A percentile compares a stretch with the other conserved stretches of the same genome.
Evolutionary conservation across 2,113 vertebrate genomes (phyloP).

Genomic region (Anarhynchus alexandrinus): DNA sequence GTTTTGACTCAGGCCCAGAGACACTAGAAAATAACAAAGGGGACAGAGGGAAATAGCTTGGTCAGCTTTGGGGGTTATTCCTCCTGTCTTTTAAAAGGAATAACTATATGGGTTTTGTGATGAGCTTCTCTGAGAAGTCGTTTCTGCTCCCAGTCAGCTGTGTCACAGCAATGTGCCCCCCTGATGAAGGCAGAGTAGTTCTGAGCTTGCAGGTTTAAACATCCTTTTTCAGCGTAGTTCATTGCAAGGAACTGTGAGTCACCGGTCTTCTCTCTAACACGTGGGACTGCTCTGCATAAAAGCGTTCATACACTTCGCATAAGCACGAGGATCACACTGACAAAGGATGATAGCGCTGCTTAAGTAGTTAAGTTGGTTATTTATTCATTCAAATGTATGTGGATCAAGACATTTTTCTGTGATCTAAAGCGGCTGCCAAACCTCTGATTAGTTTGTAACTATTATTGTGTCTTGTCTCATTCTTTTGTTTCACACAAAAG

Average conservation of each 20-base stretch:
- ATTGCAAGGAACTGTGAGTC: background rate
- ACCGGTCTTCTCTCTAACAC: background rate
- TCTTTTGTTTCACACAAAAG: background rate
- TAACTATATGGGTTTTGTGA: background rate
- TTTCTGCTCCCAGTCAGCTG: background rate
- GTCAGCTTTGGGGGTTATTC: background rate
- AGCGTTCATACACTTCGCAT: background rate
- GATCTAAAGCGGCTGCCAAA: background rate
- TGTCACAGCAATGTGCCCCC: background rate
- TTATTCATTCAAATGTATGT: background rate
- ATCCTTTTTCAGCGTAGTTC: background rate
- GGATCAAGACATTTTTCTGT: background rate
- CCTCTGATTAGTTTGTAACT: background rate
- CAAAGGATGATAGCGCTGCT: background rate
- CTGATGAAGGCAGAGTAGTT: background rate
- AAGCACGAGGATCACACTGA: background rate
- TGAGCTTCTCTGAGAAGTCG: background rate
- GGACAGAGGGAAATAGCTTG: background rate
- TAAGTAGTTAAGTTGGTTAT: background rate
- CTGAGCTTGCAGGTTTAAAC: background rate
- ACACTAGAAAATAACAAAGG: background rate
- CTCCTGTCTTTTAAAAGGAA: background rate
- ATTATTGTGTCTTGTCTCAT: background rate
- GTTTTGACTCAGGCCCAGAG: background rate
- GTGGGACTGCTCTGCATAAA: background rate